Evolutionary conservation across 2,888 invertebrate genomes (phyloP), one percentile per base, ranked within the genome.

Genomic region (Acleris literana): DNA sequence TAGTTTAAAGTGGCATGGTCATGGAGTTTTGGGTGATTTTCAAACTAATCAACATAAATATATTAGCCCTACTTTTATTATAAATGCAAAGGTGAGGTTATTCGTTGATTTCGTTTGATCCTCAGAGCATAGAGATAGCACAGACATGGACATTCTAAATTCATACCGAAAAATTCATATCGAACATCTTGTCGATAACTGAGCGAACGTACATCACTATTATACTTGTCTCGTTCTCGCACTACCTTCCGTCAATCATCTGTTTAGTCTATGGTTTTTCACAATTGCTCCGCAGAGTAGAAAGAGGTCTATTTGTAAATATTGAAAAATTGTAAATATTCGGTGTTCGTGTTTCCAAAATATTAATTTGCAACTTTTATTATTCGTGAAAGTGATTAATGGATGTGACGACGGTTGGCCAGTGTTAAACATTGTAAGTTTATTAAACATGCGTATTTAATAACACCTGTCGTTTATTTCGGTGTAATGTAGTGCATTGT

Each of bases 231-330:
- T 57, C 62, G 46, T 66, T 66, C 66, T 48, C 5, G 39, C 51
- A 49, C 51, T 20, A 20, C 57, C 57, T n/a, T 62, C 65, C 18
- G 33, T 20, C 43, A 60, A 61, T 65, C 65, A 46, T 57, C 54
- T 58, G 63, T 63, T 66, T 80, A 77, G 79, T 85, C 82, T 84
- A 78, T 84, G 78, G 78, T 75, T 80, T 78, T 76, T 83, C 78
- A 79, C 68, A 76, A 83, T 81, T 85, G 77, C 75, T 81, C 76
- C 77, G 83, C 78, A 78, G 76, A 74, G 82, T 82, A 77, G 84
- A 85, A 84, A 84, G 86, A 85, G 82, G 77, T 85, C 78, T 88
- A 87, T 88, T 88, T 88, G 88, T 90, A 90, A 90, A 91, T 90
- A 90, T 83, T 87, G 83, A 74, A 77, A 76, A 81, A 76, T 79